Base-by-base conservation (phyloP, 2,888 invertebrate species). In the Leptinotarsa tumamoca region DNA sequence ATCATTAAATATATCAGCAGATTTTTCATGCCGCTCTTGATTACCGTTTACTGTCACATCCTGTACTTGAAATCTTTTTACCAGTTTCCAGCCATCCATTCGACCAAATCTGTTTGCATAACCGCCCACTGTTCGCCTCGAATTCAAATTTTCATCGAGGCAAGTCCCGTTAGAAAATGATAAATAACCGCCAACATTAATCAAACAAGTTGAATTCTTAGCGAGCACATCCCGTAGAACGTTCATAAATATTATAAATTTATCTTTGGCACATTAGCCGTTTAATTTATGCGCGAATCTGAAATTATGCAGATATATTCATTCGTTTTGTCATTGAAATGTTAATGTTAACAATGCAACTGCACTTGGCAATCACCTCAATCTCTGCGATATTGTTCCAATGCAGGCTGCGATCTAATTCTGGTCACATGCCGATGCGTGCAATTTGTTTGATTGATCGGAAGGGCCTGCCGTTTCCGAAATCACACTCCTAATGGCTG, bases 281-380 rank as follows among this genome's bases (percentile, higher is more conserved):
- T 61, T 58, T 76, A 76, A 76, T 68, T 68, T 52, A 68, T 68
- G 68, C 68, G 27, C 10, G 7, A 15, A 68, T 68, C 68, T 82
- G 76, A 80, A 77, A 75, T 77, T 80, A 84, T 84, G 83, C 82
- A 82, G 81, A 84, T 83, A 68, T 82, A 84, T 84, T 82, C 83
- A 80, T 81, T 81, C 76, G 80, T 81, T 82, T 82, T 83, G 84
- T 84, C 84, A 84, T 84, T 84, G 84, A 84, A 84, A 83, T 80
- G 83, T 82, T 81, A 81, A 83, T 78, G 79, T 83, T 83, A 83
- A 83, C 83, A 84, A 84, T 83, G 79, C 80, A 81, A 63, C 75
- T 84, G 84, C 82, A 84, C 84, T 85, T 85, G 85, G 80, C 85
- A 85, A 82, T 85, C 84, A 85, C 84, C 84, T 84, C 83, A 82